These are phyloP conservation scores for Herpetotheres cachinnans DNA, from an alignment of 2,113 vertebrate genomes.

Conservation along the genomic window DNA sequence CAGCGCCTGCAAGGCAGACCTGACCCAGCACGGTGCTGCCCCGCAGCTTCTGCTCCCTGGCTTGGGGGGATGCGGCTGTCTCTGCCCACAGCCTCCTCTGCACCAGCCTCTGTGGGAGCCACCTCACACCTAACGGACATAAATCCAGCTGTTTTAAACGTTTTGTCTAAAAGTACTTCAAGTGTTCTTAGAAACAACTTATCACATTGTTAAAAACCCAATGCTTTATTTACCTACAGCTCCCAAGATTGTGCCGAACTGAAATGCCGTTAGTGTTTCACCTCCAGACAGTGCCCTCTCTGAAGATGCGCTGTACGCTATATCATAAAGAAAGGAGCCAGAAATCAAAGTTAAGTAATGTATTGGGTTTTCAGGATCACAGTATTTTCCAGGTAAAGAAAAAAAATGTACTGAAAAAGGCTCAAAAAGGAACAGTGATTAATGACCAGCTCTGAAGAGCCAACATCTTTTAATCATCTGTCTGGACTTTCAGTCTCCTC, in stretches of 20 bases:
- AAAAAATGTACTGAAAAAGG: neutral
- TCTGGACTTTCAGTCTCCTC: neutral
- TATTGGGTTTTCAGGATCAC: neutral
- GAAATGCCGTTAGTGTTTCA: neutral
- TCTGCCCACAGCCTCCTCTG: neutral
- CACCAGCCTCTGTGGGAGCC: neutral
- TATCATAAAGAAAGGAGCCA: neutral
- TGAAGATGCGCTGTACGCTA: neutral
- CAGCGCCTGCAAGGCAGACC: neutral
- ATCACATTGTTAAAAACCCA: neutral
- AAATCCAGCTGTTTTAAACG: neutral
- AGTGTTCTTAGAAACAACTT: neutral
- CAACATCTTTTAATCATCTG: neutral
- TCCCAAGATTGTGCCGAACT: neutral
- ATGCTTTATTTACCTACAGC: neutral
- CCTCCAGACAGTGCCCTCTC: neutral
- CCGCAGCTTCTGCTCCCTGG: neutral
- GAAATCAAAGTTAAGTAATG: neutral
- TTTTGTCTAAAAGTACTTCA: neutral
- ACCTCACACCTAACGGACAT: neutral
- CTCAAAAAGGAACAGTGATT: neutral
- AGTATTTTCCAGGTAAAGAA: neutral
- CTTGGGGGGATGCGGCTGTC: rapidly evolving
- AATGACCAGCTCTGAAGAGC: neutral
- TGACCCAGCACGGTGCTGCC: neutral